Conservation (phyloP, 1,140 invertebrate genomes). For the Nasonia giraulti region DNA sequence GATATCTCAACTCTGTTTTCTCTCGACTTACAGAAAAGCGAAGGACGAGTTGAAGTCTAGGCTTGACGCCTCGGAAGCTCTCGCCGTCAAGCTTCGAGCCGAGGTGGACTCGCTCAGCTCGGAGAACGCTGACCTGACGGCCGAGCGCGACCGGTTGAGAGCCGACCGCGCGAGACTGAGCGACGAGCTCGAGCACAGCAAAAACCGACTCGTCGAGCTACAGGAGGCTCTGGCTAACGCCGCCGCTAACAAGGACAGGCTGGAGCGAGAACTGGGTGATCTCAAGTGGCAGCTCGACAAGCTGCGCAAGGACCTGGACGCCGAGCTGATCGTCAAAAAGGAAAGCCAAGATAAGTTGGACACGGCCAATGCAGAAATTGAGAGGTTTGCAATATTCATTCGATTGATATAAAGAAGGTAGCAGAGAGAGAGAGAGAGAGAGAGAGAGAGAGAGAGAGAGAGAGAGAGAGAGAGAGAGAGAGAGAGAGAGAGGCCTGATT, state of each 20-base stretch:
- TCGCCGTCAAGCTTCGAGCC: too few relatives aligned
- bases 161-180: neutral
- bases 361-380: neutral
- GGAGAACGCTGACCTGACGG: too few relatives aligned
- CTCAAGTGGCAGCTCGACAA: slow-evolving; percentile 44
- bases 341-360: slow-evolving; percentile 38
- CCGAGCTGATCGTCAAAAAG: slow-evolving; percentile 24
- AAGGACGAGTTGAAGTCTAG: too few relatives aligned
- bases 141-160: neutral
- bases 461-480: neutral
- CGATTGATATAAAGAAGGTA: neutral
- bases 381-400: neutral
- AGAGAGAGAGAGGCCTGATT: neutral
- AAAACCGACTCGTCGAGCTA: neutral
- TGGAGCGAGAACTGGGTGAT: slow-evolving; percentile 43
- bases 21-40: too few relatives aligned
- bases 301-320: slow-evolving; percentile 42
- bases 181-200: neutral
- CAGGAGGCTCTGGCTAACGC: neutral
- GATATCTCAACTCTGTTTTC: too few relatives aligned
- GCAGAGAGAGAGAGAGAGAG: neutral
- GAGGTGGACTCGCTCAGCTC: too few relatives aligned
- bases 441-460: neutral
- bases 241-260: slow-evolving; percentile 21
- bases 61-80: too few relatives aligned